Percentiles rank a stretch among this genome's conserved stretches.
phyloP scores from a whole-genome alignment of 2,888 invertebrate genomes.

The Agonopterix alstromeriana region DNA sequence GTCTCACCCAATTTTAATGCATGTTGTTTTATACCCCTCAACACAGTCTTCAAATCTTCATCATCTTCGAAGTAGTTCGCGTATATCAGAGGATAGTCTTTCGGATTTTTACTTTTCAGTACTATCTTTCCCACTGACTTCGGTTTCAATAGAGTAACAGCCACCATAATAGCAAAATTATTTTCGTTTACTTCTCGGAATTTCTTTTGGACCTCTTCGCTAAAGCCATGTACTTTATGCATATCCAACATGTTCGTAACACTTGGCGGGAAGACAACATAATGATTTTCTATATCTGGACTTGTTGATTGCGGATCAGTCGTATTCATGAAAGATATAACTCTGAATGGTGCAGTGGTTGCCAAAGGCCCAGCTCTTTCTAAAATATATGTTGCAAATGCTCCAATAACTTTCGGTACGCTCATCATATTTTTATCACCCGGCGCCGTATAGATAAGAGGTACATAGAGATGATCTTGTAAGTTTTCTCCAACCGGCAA shows the following conservation, averaged over 20 bases:
- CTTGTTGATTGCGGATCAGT: constrained; percentile 33
- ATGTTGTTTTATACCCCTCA: constrained; percentile 34
- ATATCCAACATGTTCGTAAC: constrained; percentile 26
- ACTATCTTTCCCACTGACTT: constrained; percentile 81
- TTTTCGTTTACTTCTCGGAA: constrained; percentile 35
- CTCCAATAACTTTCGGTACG: constrained; percentile 31
- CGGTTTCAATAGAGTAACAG: constrained; percentile 80
- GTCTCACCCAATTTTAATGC: constrained; percentile 33
- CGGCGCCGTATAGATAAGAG: constrained; percentile 42
- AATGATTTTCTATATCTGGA: constrained; percentile 48
- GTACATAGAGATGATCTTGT: constrained; percentile 67
- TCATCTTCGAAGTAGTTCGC: constrained; percentile 79
- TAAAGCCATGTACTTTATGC: constrained; percentile 29
- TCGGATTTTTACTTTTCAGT: constrained; percentile 80
- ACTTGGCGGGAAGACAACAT: constrained; percentile 23
- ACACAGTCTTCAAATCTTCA: constrained; percentile 61
- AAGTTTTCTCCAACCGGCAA: constrained; percentile 71
- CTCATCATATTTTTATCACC: constrained; percentile 28
- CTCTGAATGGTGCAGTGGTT: constrained; percentile 48
- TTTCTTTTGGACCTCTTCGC: constrained; percentile 30
- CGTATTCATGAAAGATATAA: constrained; percentile 43
- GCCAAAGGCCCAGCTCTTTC: constrained; percentile 64
- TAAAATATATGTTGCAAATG: constrained; percentile 55
- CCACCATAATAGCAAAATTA: constrained; percentile 51
- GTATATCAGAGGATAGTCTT: constrained; percentile 78